Evolutionary conservation across 1,140 invertebrate genomes (phyloP), one percentile per base, ranked within the genome.

Genomic region (Pseudomyrmex concolor): DNA sequence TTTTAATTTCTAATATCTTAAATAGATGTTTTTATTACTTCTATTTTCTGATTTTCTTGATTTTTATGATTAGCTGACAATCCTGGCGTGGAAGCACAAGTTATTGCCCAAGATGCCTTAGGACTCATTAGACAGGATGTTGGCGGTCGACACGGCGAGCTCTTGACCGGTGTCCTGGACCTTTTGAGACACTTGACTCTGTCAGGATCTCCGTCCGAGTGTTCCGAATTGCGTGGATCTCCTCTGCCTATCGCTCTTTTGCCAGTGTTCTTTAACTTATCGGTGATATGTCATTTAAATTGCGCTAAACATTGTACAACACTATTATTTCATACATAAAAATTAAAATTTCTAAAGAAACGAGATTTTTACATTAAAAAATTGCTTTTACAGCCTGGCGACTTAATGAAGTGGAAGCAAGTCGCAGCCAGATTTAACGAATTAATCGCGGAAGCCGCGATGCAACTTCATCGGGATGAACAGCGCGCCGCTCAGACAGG

Each of bases 211-310:
- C 91, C 93, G 2, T 92, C 93, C 1, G 94, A 94, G 83, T 83
- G 89, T 54, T 88, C 89, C 1, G 94, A 95, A 88, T 87, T 95
- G 43, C 91, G 91, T 50, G 94, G 94, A 10, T 94, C 93, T 25
- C 91, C 91, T 25, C 89, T 95, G 55, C 94, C 94, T 0, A 88
- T 94, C 8, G 91, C 90, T 17, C 93, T 95, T 89, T 86, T 95
- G 66, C 94, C 94, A 7, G 90, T 94, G 60, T 95, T 95, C 84
- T 95, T 95, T 83, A 91, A 92, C 66, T 83, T 95, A 34, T 91
- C 92, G 86, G 94, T 95, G 90, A 78, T 15, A 74, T 22, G 59
- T 57, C n/a, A 13, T 50, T 63, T 43, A n/a, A 17, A 51, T 62
- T 3, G 13, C 4, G 4, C 5, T 34, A 7, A 19, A 0, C 54